Evolutionary conservation across 2,888 invertebrate genomes (phyloP), one percentile per base, ranked within the genome.

Genomic region (Epiblema foenella): DNA sequence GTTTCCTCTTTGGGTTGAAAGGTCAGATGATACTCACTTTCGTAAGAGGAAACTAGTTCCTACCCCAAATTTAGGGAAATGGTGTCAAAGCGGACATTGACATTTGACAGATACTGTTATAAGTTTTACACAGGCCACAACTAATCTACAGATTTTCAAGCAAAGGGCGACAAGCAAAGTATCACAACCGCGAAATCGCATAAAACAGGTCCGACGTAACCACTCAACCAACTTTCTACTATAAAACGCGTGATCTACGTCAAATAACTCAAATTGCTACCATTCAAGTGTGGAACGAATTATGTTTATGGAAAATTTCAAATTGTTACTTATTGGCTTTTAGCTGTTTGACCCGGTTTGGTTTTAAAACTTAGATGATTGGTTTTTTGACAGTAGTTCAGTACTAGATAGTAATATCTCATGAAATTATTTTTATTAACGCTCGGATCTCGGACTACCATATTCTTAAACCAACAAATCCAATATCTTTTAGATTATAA

Each of bases 171-270:
- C 20, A 24, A 7, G 39, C 18, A 58, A 58, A 64, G 63, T 57
- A 49, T 37, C 51, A 58, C 39, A 64, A 11, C 56, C 39, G 51
- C 63, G 51, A 63, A 63, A 69, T n/a, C 63, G 12, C 69, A 57
- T 18, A 58, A 64, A 64, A 69, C 69, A 20, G 63, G 63, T 68
- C 54, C 37, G 10, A 42, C 12, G 3, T 11, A 20, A 17, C 46
- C 62, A 24, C 24, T 7, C 17, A 46, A 17, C 52, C 63, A n/a
- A 63, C 69, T 69, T 69, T 69, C 69, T 69, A 63, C 57, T 68
- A 51, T 57, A 33, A 54, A 60, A 46, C 49, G 56, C 46, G 56
- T 63, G 62, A 33, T 57, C 42, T 56, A 24, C 54, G 62, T 57
- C 37, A 57, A 63, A 63, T 64, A 51, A 51, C 51, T 57, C 37